Evolutionary conservation across 64 coral and sea anemone genomes (phyloP), one percentile per base, ranked within the genome.

Genomic region (Porites lutea): DNA sequence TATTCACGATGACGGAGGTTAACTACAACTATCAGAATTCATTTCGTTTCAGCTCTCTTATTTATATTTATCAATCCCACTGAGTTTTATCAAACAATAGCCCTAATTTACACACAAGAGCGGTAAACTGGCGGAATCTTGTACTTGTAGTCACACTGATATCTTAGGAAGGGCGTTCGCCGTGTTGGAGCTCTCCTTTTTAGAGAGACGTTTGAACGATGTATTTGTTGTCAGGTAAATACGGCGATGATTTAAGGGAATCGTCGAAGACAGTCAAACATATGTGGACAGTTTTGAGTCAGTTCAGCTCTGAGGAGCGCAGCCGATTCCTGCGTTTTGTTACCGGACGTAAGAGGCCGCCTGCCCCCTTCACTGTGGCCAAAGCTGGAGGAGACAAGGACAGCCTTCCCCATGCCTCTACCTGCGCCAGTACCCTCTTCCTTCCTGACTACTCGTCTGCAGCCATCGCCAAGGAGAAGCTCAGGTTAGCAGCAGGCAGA

Each of bases 321-420:
- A 99, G 97, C 73, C 82, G 94, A 4, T 99, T 99, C 88, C 85
- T 99, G 15, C 97, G 97, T 37, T 99, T 99, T 70, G 97, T 99
- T 52, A 96, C 94, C 8, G 97, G 97, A 61, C 95, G 97, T 10
- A 95, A 92, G 43, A 92, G 97, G 48, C 94, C 91, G 6, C 97
- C 97, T 16, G 94, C 97, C 54, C 92, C 94, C 0, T 96, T 99
- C 27, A 99, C 97, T 23, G 83, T 99, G 68, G 91, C 94, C 44
- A 93, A 99, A 60, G 94, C 88, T 2, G 91, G 91, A 10, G 92
- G 91, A 23, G 90, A 95, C 9, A 82, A 94, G 47, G 91, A 98
- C 8, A 83, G 86, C 9, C 83, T 99, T 12, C 97, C 97, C 2
- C 88, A 93, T 64, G 97, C 97, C 10, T 99, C 97, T 12, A 99